Evolutionary conservation across 2,797 vertebrate species (phyloP), one percentile per base, ranked within the genome.

Genomic region (Eulemur rubriventer): DNA sequence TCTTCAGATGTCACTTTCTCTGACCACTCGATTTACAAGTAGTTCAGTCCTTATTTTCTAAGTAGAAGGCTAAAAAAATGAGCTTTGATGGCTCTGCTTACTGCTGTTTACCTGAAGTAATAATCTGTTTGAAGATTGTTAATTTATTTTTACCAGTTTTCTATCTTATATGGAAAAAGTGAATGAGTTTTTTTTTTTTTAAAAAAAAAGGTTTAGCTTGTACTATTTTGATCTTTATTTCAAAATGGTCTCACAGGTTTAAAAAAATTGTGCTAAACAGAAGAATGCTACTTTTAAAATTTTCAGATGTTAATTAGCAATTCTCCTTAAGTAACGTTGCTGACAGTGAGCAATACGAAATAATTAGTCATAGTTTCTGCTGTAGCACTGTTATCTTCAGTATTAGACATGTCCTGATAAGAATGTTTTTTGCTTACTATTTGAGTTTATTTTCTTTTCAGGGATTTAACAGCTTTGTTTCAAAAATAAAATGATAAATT

Each of bases 381-480:
- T 43, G 48, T 78, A 61, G 18, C 8, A 33, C n/a, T 41, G 18
- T 86, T 46, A 26, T n/a, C 38, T 89, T 78, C 38, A 55, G 12
- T 67, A 59, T 92, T 75, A 79, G 46, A 38, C 55, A 26, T 86
- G 30, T 90, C 52, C 46, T 41, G 26, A 89, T 61, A 79, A 93
- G n/a, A 95, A 85, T 73, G 12, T 48, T 73, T 94, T 83, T 95
- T 80, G 63, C 38, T 80, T 84, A 65, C 28, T 84, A 4, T 73
- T 95, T 55, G 48, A 69, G 18, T 70, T 84, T 83, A 43, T 69
- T 92, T 96, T 95, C 61, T 89, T 93, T 84, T 73, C 38, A 88
- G 17, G 20, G 10, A 84, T 93, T 92, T 78, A 57, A 88, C 35
- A 73, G 78, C 11, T 92, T 81, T 69, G 4, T 82, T 91, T 85